Percentiles rank a stretch among this genome's conserved stretches.
Conservation (phyloP, 2,888 invertebrate species). For the Scaptomyza parva region DNA sequence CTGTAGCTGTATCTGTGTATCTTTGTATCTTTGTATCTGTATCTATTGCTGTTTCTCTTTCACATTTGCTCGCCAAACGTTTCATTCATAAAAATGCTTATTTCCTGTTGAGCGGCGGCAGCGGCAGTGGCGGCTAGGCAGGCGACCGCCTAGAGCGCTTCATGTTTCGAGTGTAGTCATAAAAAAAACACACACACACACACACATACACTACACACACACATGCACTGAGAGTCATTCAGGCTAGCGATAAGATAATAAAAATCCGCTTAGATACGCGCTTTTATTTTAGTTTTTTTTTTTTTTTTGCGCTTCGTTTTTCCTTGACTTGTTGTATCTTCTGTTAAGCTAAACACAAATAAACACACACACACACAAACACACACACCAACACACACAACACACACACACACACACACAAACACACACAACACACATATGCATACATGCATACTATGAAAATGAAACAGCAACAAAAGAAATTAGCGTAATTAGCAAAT, state of each 20-base stretch:
- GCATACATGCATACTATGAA: conserved; percentile 70
- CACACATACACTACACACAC: conserved; percentile 20
- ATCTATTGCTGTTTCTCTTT: conserved; percentile 25
- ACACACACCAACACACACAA: not conserved
- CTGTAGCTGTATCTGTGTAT: conserved; percentile 20
- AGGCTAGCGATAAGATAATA: conserved; percentile 76
- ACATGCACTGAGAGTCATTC: conserved; percentile 58
- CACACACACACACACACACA: not conserved
- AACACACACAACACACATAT: not conserved
- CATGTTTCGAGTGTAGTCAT: conserved; percentile 73
- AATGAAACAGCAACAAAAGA: conserved; percentile 75
- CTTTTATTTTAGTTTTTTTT: conserved; percentile 40
- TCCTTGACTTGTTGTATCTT: conserved; percentile 26
- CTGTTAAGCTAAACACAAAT: conserved; percentile 1
- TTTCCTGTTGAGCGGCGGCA: conserved; percentile 79
- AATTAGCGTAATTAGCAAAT: conserved; percentile 80
- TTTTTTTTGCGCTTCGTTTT: conserved; percentile 54
- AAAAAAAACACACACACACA: conserved; percentile 51
- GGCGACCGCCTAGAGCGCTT: conserved; percentile 60
- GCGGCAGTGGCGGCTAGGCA: conserved; percentile 73
- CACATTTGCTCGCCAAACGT: conserved; percentile 62
- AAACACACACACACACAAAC: not conserved
- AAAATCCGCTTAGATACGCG: conserved; percentile 79
- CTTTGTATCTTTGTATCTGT: conserved; percentile 27
- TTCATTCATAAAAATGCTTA: conserved; percentile 81